Evolutionary conservation across 2,888 invertebrate genomes (phyloP).

Genomic region (Amphipoea lucens): DNA sequence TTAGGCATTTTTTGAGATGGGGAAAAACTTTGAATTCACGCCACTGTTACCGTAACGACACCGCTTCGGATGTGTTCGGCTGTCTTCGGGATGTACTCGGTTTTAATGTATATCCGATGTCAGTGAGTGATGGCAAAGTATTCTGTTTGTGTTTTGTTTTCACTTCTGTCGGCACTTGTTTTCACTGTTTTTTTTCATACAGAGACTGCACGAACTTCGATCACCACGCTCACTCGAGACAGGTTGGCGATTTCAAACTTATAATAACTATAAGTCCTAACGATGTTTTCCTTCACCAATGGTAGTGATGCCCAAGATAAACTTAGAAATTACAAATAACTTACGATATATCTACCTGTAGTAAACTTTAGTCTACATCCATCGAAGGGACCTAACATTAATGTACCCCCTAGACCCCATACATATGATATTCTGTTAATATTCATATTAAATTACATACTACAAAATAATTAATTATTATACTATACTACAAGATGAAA

Average conservation of each 20-base stretch:
- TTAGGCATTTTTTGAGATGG: too few species aligned
- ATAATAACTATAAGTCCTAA: not conserved
- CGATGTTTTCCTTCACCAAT: not conserved
- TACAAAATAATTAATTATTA: conserved; percentile 36
- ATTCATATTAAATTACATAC: conserved; percentile 34
- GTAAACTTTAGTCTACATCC: conserved; percentile 23
- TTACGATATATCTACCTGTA: conserved; percentile 33
- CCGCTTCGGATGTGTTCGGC: too few species aligned
- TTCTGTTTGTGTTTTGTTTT: too few species aligned
- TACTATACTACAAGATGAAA: conserved; percentile 51
- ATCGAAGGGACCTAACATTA: conserved; percentile 22
- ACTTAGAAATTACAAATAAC: conserved; percentile 16
- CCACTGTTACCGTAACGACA: too few species aligned
- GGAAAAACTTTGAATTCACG: too few species aligned
- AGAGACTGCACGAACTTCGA: not conserved
- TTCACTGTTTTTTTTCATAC: too few species aligned
- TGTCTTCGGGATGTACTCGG: too few species aligned
- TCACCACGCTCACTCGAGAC: not conserved
- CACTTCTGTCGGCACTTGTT: too few species aligned
- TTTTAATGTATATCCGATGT: too few species aligned
- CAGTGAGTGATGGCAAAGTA: too few species aligned
- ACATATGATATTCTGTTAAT: conserved; percentile 47
- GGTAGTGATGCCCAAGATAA: not conserved
- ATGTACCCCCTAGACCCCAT: not conserved
- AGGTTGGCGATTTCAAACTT: not conserved